These are phyloP conservation scores for Drosophila eugracilis DNA, from an alignment of 1,140 invertebrate genomes.

Conservation along the genomic window DNA sequence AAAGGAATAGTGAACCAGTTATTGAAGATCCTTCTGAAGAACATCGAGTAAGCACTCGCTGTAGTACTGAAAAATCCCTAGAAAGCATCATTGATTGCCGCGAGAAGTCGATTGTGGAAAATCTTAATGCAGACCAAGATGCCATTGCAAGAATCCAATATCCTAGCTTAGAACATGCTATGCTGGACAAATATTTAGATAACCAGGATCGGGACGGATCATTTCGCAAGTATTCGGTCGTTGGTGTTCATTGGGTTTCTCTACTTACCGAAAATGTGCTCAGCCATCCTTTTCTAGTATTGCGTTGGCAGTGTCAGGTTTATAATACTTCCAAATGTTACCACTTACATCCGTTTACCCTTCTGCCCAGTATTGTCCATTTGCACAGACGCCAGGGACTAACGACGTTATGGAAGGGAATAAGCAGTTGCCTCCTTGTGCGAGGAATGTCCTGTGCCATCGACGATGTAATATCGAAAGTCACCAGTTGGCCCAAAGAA, in stretches of 20 bases:
- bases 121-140: slow-evolving; percentile 25
- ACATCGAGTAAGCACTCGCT: background rate
- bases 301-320: slow-evolving; percentile 97
- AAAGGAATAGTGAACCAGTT: background rate
- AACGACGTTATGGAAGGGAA: slow-evolving; percentile 96
- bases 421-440: slow-evolving; percentile 94
- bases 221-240: slow-evolving; percentile 88
- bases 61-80: no score
- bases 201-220: slow-evolving; percentile 85
- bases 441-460: slow-evolving; percentile 94
- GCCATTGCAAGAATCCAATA: slow-evolving; percentile 41
- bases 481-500: slow-evolving; percentile 97
- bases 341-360: slow-evolving; percentile 94
- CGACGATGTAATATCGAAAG: slow-evolving; percentile 95
- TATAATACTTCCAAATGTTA: slow-evolving; percentile 89
- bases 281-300: slow-evolving; percentile 96
- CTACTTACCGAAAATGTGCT: slow-evolving; percentile 94
- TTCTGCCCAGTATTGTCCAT: slow-evolving; percentile 93
- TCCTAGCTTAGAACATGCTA: slow-evolving; percentile 62
- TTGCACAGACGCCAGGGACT: slow-evolving; percentile 94
- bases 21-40: background rate
- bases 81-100: slow-evolving; percentile 7
- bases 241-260: slow-evolving; percentile 91
- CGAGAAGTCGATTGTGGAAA: slow-evolving; percentile 31
- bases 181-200: slow-evolving; percentile 85